These are phyloP conservation scores for Himalopsyche tibetana DNA, from an alignment of 2,888 invertebrate species.

Conservation along the genomic window DNA sequence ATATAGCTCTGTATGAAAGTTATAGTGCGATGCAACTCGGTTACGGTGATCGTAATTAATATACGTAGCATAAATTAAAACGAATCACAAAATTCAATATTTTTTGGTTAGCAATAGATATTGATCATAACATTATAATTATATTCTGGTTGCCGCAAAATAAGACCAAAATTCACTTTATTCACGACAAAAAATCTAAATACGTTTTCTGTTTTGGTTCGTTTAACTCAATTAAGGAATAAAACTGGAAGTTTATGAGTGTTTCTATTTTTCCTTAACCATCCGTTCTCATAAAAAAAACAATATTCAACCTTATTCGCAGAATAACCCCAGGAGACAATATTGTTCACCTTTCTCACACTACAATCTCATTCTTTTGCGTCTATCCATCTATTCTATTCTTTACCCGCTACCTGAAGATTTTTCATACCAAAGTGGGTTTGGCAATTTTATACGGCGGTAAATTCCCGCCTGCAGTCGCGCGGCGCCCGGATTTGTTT, in stretches of 20 bases:
- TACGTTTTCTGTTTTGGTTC: neutral
- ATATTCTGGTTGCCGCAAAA: too few species aligned
- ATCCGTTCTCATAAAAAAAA: constrained; percentile 35
- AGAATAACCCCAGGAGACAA: constrained; percentile 32
- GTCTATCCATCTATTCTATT: constrained; percentile 24
- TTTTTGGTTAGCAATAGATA: too few species aligned
- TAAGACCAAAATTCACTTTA: too few species aligned
- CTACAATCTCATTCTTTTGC: neutral
- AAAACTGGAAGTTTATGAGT: constrained; percentile 20
- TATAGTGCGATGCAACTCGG: too few species aligned
- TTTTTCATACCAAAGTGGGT: constrained; percentile 39
- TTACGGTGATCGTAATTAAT: too few species aligned
- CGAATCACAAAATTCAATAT: too few species aligned
- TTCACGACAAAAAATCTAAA: too few species aligned
- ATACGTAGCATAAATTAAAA: too few species aligned
- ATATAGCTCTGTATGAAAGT: too few species aligned
- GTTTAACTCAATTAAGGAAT: constrained; percentile 26
- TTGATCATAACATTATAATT: too few species aligned
- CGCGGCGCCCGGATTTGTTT: constrained; percentile 37
- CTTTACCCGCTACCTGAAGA: constrained; percentile 36
- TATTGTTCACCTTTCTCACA: constrained; percentile 15
- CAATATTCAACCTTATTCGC: constrained; percentile 27
- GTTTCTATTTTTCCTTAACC: constrained; percentile 29
- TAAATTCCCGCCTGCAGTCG: constrained; percentile 22
- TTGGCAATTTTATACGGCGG: constrained; percentile 27